These are phyloP conservation scores for Muscicapa striata DNA, from an alignment of 2,797 vertebrate genomes.

Conservation along the genomic window DNA sequence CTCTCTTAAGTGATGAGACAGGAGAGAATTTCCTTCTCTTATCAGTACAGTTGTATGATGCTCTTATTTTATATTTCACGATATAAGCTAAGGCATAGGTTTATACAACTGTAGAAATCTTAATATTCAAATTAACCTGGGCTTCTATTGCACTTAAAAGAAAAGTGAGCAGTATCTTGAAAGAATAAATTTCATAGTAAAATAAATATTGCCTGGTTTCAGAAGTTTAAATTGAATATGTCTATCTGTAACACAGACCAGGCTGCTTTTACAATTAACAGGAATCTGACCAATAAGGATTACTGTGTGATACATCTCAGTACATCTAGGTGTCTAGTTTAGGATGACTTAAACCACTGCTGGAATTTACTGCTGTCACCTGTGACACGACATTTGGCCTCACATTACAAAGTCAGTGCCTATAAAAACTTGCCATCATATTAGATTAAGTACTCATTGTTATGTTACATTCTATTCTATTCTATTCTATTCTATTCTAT, in stretches of 20 bases:
- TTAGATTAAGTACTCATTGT: neutral
- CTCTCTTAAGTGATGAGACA: neutral
- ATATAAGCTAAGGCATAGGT: neutral
- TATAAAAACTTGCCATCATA: neutral
- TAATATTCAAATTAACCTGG: neutral
- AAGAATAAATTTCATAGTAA: neutral
- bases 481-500: no score
- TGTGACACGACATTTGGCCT: neutral
- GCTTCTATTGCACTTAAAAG: neutral
- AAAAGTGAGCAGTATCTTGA: neutral
- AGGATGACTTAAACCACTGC: neutral
- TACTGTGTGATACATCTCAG: neutral
- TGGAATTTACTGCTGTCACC: neutral
- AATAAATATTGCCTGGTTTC: neutral
- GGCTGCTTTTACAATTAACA: neutral
- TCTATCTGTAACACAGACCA: neutral
- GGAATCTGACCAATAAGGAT: neutral
- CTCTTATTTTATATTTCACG: neutral
- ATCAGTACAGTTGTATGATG: neutral
- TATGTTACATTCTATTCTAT: neutral
- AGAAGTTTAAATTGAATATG: neutral
- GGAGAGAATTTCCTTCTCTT: neutral
- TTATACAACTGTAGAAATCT: neutral
- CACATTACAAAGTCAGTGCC: neutral
- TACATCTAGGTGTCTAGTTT: neutral